phyloP scores from a whole-genome alignment of 2,888 invertebrate species.

The Machimus atricapillus region DNA sequence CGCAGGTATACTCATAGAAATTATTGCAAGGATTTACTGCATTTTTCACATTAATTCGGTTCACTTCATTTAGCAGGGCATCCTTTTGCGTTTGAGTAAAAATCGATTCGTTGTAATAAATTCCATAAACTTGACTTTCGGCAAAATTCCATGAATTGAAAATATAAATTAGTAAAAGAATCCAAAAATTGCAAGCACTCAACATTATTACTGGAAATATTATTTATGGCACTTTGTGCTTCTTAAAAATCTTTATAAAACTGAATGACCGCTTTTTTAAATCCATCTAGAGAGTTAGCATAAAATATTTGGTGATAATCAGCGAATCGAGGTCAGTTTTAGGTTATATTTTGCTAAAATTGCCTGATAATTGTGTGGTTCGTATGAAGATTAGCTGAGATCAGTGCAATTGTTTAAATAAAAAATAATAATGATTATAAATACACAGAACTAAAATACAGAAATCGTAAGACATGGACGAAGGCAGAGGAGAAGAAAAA shows the following conservation, averaged over 20 bases:
- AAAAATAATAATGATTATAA: background rate
- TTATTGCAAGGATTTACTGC: background rate
- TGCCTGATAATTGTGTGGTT: background rate
- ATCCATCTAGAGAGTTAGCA: background rate
- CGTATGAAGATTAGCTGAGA: background rate
- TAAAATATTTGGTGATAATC: background rate
- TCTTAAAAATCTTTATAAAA: background rate
- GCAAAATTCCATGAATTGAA: background rate
- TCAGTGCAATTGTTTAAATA: background rate
- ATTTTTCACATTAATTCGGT: background rate
- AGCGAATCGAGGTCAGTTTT: background rate
- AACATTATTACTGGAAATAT: background rate
- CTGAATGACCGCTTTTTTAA: background rate
- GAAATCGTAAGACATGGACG: no score
- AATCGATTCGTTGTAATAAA: background rate
- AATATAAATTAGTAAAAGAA: background rate
- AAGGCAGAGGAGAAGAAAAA: no score
- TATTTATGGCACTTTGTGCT: background rate
- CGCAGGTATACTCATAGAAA: constrained; percentile 1
- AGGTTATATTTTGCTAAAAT: background rate
- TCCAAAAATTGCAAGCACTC: background rate
- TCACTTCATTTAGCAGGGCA: background rate
- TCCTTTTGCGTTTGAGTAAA: background rate
- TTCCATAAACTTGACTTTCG: background rate
- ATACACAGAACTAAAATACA: no score